Base-by-base conservation (phyloP, 35 echinoderm and acorn worm species). In the Anneissia japonica region DNA sequence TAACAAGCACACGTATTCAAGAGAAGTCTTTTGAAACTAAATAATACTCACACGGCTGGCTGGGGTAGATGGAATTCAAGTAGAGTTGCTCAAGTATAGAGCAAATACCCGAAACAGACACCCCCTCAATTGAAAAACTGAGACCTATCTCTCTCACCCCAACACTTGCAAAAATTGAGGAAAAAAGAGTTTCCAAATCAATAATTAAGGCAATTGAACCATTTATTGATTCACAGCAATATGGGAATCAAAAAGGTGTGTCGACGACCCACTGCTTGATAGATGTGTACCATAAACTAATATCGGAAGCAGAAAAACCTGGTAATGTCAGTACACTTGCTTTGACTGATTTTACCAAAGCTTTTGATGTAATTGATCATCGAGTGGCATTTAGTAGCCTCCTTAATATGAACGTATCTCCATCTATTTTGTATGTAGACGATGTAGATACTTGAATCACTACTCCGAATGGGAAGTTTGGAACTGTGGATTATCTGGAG, bases 281-380 rank as follows among this genome's bases (percentile, higher is more conserved):
- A 31, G 84, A 86, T 86, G 5, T 36, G 0, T 86, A 86, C 31
- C 84, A 86, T 37, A 34, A 76, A 1, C 77, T 39, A 9, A 30
- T 86, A 16, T 86, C 84, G 29, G 84, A 6, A 3, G 84, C 73
- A 34, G 72, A 86, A 31, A 38, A 75, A 37, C 35, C 64, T 37
- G 28, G 72, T 0, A 75, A 76, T 19, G 29, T 86, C n/a, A 37
- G 84, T 34, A 86, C 84, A 26, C 64, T 86, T 33, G 84, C 77
- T 21, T 74, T 86, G 12, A 86, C 84, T 14, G 64, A 76, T 35
- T 86, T 75, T 37, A 38, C 84, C 13, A 86, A 86, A 55, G 84
- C 84, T 4, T 86, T 86, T 0, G 72, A 86, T 46, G 3, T 86
- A 12, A 75, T 74, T 0, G 32, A 86, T 3, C 84, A 86, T 36